A percentile compares a stretch with the other conserved stretches of the same genome.
Evolutionary conservation across 1,140 invertebrate genomes (phyloP).

Genomic region (Grapholita molesta): DNA sequence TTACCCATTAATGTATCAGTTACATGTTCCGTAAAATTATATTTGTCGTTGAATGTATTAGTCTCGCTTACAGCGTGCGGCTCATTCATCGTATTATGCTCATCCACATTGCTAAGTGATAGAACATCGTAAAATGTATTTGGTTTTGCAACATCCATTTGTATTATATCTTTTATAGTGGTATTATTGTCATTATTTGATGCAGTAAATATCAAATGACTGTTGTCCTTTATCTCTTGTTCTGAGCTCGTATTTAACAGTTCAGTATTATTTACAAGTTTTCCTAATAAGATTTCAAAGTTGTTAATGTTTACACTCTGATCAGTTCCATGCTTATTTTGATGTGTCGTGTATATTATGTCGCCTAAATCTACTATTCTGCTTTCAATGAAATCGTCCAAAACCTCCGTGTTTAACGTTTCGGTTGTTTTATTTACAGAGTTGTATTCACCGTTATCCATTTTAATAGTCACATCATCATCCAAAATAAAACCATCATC

Average conservation of each 20-base stretch:
- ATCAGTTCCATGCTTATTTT: background rate
- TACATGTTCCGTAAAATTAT: background rate
- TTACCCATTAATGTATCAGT: background rate
- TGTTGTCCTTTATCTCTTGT: background rate
- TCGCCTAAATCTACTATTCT: background rate
- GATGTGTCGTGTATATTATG: background rate
- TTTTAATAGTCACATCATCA: background rate
- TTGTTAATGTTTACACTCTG: background rate
- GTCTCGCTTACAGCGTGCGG: background rate
- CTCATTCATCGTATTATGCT: background rate
- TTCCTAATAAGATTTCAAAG: background rate
- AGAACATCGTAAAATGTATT: background rate
- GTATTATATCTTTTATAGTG: background rate
- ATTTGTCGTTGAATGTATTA: background rate
- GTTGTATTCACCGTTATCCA: background rate
- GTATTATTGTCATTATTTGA: background rate
- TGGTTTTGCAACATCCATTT: background rate
- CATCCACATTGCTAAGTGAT: background rate
- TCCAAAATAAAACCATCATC: background rate
- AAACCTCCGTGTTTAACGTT: background rate
- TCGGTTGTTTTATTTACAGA: background rate
- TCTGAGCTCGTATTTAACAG: background rate
- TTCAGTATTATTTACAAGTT: background rate
- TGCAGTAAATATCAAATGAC: too few species aligned
- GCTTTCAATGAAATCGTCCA: background rate